phyloP scores from a whole-genome alignment of 2,113 vertebrate species.

The Calypte anna region DNA sequence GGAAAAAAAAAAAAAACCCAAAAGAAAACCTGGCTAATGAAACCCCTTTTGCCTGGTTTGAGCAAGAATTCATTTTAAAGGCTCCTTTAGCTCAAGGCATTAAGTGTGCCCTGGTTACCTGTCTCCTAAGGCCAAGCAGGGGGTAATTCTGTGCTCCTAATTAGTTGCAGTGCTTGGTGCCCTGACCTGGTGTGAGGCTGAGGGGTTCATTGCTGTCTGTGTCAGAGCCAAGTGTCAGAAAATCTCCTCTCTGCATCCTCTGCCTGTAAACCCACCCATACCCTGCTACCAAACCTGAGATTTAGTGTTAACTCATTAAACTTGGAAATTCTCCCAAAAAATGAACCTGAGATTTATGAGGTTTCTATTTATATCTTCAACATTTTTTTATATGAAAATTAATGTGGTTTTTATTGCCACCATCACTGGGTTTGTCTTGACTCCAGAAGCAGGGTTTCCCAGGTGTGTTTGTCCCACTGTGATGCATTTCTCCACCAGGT shows the following conservation, averaged over 20 bases:
- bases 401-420: constrained; percentile 58
- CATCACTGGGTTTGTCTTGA: background rate
- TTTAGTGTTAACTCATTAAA: constrained; percentile 57
- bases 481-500: rapidly evolving
- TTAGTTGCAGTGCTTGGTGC: background rate
- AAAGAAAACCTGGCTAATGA: constrained; percentile 37
- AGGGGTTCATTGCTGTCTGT: rapidly evolving
- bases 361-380: constrained; percentile 61
- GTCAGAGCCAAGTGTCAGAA: rapidly evolving
- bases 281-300: background rate
- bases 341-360: background rate
- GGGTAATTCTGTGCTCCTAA: background rate
- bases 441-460: background rate
- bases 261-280: background rate
- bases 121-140: background rate
- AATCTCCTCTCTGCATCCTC: background rate
- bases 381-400: constrained; percentile 61
- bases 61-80: constrained; percentile 19
- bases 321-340: constrained; percentile 37
- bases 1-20: background rate
- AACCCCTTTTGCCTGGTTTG: constrained; percentile 13
- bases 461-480: background rate
- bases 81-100: background rate
- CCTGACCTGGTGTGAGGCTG: rapidly evolving
- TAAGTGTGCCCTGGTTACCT: background rate